Conservation (phyloP, 2,888 invertebrate genomes). For the Meganola albula region DNA sequence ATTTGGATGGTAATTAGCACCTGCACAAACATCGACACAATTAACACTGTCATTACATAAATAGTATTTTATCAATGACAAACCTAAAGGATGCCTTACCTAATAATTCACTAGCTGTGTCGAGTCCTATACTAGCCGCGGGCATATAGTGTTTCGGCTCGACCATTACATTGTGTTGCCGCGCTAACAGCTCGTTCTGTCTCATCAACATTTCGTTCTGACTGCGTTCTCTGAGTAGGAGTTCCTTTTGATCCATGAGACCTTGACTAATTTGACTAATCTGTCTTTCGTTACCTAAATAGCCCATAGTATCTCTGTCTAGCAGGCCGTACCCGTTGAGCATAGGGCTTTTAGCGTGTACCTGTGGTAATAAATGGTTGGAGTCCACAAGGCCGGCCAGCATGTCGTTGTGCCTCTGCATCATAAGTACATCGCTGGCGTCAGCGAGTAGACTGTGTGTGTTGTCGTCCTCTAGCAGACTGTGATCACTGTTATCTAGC, state of each 20-base stretch:
- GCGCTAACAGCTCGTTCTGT: constrained; percentile 59
- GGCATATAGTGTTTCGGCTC: constrained; percentile 66
- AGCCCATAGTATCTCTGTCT: constrained; percentile 55
- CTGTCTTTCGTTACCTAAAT: constrained; percentile 60
- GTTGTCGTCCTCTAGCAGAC: constrained; percentile 60
- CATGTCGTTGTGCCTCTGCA: constrained; percentile 66
- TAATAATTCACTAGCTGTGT: constrained; percentile 72
- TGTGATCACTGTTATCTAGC: constrained; percentile 67
- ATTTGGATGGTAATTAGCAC: constrained; percentile 74
- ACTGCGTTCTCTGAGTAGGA: constrained; percentile 52
- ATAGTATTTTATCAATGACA: not conserved
- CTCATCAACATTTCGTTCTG: constrained; percentile 61
- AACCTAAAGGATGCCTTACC: constrained; percentile 38
- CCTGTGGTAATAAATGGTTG: constrained; percentile 50
- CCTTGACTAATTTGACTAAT: constrained; percentile 63
- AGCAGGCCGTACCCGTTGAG: constrained; percentile 61
- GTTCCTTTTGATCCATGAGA: constrained; percentile 57
- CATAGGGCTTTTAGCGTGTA: constrained; percentile 54
- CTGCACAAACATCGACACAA: constrained; percentile 36
- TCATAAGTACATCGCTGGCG: constrained; percentile 55
- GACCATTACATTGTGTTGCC: constrained; percentile 56
- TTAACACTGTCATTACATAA: constrained; percentile 11
- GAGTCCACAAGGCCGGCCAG: constrained; percentile 59
- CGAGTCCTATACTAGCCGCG: constrained; percentile 61
- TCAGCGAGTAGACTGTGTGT: constrained; percentile 61